Evolutionary conservation across 1,140 invertebrate genomes (phyloP).

Genomic region (Pollicipes pollicipes): DNA sequence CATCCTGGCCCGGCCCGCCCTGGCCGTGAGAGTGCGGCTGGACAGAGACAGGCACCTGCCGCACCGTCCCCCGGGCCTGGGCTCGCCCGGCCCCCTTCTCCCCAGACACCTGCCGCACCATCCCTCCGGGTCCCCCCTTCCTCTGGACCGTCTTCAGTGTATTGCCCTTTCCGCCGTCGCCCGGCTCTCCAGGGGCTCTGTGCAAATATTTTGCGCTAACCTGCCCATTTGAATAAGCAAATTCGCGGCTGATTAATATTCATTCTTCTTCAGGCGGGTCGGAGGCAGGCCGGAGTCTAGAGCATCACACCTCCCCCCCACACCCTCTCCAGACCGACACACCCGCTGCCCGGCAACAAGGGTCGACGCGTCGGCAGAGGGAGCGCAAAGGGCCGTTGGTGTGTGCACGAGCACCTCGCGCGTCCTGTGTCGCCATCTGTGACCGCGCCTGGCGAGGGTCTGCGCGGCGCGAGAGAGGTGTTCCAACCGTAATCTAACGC

Average conservation of each 20-base stretch:
- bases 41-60: too few species aligned
- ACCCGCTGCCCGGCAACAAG: not conserved
- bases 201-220: not conserved
- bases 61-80: too few species aligned
- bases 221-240: not conserved
- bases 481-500: not conserved
- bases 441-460: not conserved
- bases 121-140: too few species aligned
- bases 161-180: too few species aligned
- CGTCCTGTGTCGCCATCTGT: too few species aligned
- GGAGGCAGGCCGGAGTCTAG: not conserved
- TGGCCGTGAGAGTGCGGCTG: not conserved
- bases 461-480: not conserved
- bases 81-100: not conserved
- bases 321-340: not conserved
- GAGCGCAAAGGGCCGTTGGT: not conserved
- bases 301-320: too few species aligned
- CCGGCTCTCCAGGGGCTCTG: too few species aligned
- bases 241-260: not conserved
- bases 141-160: too few species aligned
- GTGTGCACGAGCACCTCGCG: not conserved
- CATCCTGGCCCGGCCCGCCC: not conserved
- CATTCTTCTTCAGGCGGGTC: not conserved
- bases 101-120: too few species aligned
- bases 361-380: not conserved